Base-by-base conservation (phyloP, 2,888 invertebrate genomes). In the Diachrysia chrysitis region DNA sequence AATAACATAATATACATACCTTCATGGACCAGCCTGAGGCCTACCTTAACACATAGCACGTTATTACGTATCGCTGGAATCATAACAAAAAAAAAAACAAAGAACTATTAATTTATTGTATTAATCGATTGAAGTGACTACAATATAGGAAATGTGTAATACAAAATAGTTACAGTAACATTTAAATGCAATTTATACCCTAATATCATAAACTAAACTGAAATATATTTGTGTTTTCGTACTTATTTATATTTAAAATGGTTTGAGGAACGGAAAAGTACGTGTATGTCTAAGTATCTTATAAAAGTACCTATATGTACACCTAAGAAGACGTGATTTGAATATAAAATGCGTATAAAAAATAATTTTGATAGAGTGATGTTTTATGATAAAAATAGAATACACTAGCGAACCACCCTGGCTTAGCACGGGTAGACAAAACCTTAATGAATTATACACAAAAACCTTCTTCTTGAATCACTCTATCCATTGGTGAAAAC, bases 41-140 rank as follows among this genome's bases (percentile, higher is more conserved):
- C 48, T 51, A 51, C 19, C 48, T 51, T 51, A 51, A 51, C 48
- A 51, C 48, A 10, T 21, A 51, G 48, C 48, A 51, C 19, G 48
- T 51, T 51, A 21, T 10, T 48, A 19, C 10, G 6, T 48, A 10
- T 1, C 10, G 48, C 48, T 48, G 19, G 19, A 19, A 48, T 48
- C 48, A 48, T 19, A 9, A 48, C 9, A 10, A 17, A 48, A 51
- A 51, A 51, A 51, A 19, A 21, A 51, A 51, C 48, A 51, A 51
- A 51, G 48, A 51, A 51, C 12, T 19, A 21, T 51, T 51, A 51
- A 51, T 42, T 42, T n/a, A 42, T 21, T 51, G 48, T 51, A 21
- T 2, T 7, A 51, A 21, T 51, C 17, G 4, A 19, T 51, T 21
- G 21, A 51, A 19, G 0, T 12, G 48, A 12, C 19, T 51, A 7